These are phyloP conservation scores for Oreamnos americanus DNA, from an alignment of 2,113 vertebrate genomes.

Conservation along the genomic window DNA sequence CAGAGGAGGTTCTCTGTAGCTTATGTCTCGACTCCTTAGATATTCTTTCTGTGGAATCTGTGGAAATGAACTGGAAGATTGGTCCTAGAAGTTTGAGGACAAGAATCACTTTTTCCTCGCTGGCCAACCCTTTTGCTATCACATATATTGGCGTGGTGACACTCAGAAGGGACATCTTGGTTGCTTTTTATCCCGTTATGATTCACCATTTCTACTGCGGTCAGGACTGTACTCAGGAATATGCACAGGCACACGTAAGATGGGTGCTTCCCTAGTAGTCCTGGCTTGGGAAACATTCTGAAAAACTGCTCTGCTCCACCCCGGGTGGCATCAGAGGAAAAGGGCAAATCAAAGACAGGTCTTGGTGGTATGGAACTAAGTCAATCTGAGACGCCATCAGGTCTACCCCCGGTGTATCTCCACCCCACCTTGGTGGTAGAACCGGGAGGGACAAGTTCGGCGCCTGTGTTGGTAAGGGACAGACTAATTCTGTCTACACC, in stretches of 20 bases:
- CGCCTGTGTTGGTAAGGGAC: not conserved
- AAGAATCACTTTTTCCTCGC: not conserved
- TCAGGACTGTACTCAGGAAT: not conserved
- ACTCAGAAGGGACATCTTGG: not conserved
- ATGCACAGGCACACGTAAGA: not conserved
- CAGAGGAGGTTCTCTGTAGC: not conserved
- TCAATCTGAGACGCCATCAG: not conserved
- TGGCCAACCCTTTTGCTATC: not conserved
- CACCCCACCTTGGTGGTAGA: not conserved
- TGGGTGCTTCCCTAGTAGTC: not conserved
- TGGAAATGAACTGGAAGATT: not conserved
- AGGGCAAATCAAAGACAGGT: not conserved
- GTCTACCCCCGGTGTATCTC: not conserved
- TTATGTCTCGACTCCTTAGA: not conserved
- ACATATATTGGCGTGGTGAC: not conserved
- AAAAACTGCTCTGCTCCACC: not conserved
- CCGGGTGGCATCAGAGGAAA: not conserved
- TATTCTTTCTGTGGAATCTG: not conserved
- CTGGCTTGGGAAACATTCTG: not conserved
- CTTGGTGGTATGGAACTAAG: not conserved
- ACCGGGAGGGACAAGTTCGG: not conserved
- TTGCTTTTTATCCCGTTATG: not conserved
- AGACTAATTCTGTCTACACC: not conserved
- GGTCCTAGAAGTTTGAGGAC: not conserved
- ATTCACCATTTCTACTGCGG: not conserved